Evolutionary conservation across 2,888 invertebrate genomes (phyloP), one percentile per base, ranked within the genome.

Genomic region (Penaeus monodon): DNA sequence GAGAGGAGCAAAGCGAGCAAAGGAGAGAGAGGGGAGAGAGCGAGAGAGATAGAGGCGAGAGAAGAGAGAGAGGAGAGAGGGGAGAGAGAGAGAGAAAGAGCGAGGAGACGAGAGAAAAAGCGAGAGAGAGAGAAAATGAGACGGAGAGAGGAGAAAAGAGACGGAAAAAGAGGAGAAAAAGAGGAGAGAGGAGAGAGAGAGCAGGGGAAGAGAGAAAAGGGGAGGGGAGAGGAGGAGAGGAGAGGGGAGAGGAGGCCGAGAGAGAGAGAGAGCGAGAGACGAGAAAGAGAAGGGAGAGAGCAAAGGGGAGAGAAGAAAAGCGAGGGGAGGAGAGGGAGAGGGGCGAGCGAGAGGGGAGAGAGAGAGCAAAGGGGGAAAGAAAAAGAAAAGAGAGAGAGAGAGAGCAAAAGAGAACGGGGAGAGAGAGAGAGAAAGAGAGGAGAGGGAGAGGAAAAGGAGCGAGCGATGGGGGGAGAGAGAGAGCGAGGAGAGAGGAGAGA

Each of bases 311-410:
- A 29, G 65, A 65, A 79, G 79, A 79, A 29, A 79, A 65, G 65
- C 29, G 65, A 64, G 64, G 63, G 64, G 78, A 78, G 63, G 27
- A 29, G 6, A 20, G 29, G 29, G 66, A 38, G 38, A 66, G 66
- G 65, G 38, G 33, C 66, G 79, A 80, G 79, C 66, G 65, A 66
- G 79, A 80, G 79, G 66, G 79, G 66, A 64, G 29, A 64, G 14
- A 64, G 29, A 17, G 64, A 64, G 27, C 33, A 79, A 64, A 76
- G 44, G n/a, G 57, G 27, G 76, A 49, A n/a, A 76, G 44, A 49
- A 49, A 49, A n/a, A 76, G 57, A 49, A 49, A 49, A 27, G 27
- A n/a, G 27, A 27, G 10, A 14, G 14, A 14, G 3, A 14, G 14
- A 14, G 14, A 14, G 14, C 1, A 57, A 14, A 57, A 14, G 14